Base-by-base conservation (phyloP, 2,888 invertebrate species). In the Craniophora ligustri region DNA sequence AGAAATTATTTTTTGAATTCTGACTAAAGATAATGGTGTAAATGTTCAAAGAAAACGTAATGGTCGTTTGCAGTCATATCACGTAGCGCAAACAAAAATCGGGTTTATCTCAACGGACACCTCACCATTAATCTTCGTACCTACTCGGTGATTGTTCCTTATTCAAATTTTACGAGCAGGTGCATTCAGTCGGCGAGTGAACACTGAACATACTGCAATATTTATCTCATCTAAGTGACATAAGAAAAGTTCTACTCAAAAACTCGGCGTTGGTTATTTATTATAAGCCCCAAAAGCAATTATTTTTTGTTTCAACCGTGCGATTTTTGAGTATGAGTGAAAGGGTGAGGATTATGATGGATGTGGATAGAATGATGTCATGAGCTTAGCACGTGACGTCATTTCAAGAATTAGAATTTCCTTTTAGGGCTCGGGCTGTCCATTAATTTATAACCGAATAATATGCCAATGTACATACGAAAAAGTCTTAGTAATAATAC, bases 1-100 rank as follows among this genome's bases (percentile, higher is more conserved):
- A 59, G 61, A 51, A 68, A 73, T 70, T 58, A 69, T 73, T 74
- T 75, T 73, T 69, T 45, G 44, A 67, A 67, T 68, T 61, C 36
- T n/a, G n/a, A n/a, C n/a, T 46, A 47, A 60, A 62, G 54, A 61
- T 60, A 53, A 55, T 39, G 28, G 41, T 50, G 57, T 58, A 49
- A 62, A 57, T 46, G 38, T 36, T 50, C 18, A 40, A 42, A 36
- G 38, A 40, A 48, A 49, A 47, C 14, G 21, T 40, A 36, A 48
- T 47, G 23, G 23, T 65, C 23, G 40, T 55, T 59, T 48, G 31
- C 26, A 71, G 51, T 48, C 50, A 38, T 46, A 45, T 45, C 51
- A 64, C 60, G 67, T 67, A 59, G 54, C 44, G 40, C 51, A 72
- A 71, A 75, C 65, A 64, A 67, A 72, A 76, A 72, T 69, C 42